Percentiles rank a stretch among this genome's conserved stretches.
Evolutionary conservation across 2,888 invertebrate species (phyloP).

Genomic region (Ctena decussata): DNA sequence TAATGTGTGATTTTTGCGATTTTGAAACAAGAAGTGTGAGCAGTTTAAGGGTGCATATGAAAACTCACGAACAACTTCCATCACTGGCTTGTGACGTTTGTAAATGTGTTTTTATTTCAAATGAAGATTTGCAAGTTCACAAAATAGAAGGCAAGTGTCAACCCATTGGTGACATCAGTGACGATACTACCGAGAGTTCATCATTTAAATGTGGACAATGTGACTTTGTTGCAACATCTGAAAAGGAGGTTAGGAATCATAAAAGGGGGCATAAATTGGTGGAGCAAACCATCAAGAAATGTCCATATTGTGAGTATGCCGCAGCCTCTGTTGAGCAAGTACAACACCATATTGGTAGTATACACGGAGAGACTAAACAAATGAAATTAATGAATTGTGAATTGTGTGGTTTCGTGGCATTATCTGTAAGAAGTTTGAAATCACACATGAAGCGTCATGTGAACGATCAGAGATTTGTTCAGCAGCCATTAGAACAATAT

Average conservation of each 20-base stretch:
- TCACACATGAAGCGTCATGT: conserved; percentile 86
- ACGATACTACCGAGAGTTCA: not conserved
- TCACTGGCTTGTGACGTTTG: conserved; percentile 74
- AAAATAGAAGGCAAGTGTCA: conserved; percentile 62
- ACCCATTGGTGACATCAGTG: conserved; percentile 51
- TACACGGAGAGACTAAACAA: conserved; percentile 69
- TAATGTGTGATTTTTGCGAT: conserved; percentile 81
- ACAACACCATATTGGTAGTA: conserved; percentile 64
- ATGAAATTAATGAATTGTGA: conserved; percentile 80
- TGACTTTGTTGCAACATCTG: conserved; percentile 70
- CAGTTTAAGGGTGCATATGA: conserved; percentile 69
- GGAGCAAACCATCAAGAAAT: conserved; percentile 60
- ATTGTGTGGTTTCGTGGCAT: conserved; percentile 84
- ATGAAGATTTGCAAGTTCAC: conserved; percentile 65
- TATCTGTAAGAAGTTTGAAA: conserved; percentile 84
- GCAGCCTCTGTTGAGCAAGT: conserved; percentile 68
- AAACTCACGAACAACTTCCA: conserved; percentile 69
- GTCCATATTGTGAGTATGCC: conserved; percentile 78
- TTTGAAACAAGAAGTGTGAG: conserved; percentile 79
- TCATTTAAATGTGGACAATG: conserved; percentile 76
- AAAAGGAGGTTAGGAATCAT: conserved; percentile 74
- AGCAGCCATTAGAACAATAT: conserved; percentile 86
- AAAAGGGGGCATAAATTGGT: conserved; percentile 53
- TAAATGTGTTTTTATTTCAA: conserved; percentile 66
- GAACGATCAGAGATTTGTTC: conserved; percentile 85